These are phyloP conservation scores for Himalopsyche kuldschensis DNA, from an alignment of 2,888 invertebrate species.

Conservation along the genomic window DNA sequence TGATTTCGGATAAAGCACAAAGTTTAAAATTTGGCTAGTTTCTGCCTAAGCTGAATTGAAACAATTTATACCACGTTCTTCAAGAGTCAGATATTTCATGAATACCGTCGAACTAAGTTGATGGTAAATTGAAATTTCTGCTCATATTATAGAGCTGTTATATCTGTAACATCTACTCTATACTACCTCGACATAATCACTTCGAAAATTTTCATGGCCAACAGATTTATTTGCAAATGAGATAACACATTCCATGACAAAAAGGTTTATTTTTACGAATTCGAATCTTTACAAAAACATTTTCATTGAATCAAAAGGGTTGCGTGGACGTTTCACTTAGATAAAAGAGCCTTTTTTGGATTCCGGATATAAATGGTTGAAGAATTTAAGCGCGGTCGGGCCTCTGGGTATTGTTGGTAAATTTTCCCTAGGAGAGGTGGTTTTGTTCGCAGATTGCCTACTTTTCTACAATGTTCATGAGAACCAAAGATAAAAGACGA, in stretches of 20 bases:
- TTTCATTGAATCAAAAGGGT: slow-evolving; percentile 36
- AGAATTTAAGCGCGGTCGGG: slow-evolving; percentile 5
- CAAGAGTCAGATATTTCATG: too few species aligned
- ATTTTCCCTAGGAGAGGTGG: slow-evolving; percentile 23
- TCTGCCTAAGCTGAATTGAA: too few species aligned
- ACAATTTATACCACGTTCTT: too few species aligned
- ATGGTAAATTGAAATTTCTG: too few species aligned
- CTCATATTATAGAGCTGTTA: not conserved
- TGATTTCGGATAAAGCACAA: too few species aligned
- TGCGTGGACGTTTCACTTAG: slow-evolving; percentile 28
- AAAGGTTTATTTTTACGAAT: slow-evolving; percentile 6
- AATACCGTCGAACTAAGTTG: too few species aligned
- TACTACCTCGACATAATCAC: not conserved
- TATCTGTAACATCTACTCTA: too few species aligned
- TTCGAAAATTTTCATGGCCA: not conserved
- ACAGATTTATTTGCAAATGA: not conserved
- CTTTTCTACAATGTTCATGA: not conserved
- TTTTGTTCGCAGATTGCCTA: slow-evolving; percentile 7
- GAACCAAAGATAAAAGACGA: not conserved
- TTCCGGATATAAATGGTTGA: slow-evolving; percentile 14
- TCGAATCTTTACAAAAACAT: slow-evolving; percentile 25
- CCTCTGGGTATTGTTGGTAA: slow-evolving; percentile 31
- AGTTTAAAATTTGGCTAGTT: too few species aligned
- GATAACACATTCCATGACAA: not conserved
- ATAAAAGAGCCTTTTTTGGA: slow-evolving; percentile 21